Conservation (phyloP, 2,888 invertebrate genomes). For the Clivina fossor region DNA sequence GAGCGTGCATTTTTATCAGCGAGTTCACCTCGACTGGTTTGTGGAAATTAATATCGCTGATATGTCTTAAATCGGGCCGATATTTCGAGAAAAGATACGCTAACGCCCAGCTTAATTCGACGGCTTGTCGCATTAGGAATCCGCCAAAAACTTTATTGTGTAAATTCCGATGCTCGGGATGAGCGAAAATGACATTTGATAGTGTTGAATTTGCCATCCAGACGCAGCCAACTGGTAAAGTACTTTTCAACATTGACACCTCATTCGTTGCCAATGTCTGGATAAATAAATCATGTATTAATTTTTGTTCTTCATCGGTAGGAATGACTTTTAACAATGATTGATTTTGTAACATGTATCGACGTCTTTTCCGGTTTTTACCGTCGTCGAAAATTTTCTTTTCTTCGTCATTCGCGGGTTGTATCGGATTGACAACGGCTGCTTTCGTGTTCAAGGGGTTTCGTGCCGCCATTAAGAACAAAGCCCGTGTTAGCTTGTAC, state of each 20-base stretch:
- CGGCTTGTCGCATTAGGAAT: constrained; percentile 74
- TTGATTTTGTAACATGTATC: constrained; percentile 55
- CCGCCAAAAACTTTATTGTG: constrained; percentile 80
- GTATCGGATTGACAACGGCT: constrained; percentile 61
- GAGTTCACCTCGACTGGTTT: constrained; percentile 73
- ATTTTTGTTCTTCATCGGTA: constrained; percentile 62
- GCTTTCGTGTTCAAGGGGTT: constrained; percentile 62
- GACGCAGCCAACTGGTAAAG: constrained; percentile 57
- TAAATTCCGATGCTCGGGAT: constrained; percentile 70
- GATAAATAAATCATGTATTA: constrained; percentile 69
- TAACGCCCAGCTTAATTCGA: constrained; percentile 70
- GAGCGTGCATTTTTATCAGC: constrained; percentile 67
- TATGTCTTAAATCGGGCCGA: constrained; percentile 61
- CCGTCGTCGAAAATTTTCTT: constrained; percentile 61
- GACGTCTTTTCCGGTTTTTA: constrained; percentile 56
- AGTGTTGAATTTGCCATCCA: constrained; percentile 68
- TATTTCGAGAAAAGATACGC: constrained; percentile 62
- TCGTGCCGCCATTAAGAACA: constrained; percentile 73
- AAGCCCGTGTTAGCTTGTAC: constrained; percentile 62
- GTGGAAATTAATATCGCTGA: constrained; percentile 72
- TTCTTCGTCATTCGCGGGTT: constrained; percentile 63
- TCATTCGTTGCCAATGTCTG: constrained; percentile 59
- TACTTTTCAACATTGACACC: constrained; percentile 56
- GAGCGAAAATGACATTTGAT: constrained; percentile 62
- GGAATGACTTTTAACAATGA: constrained; percentile 68